Percentiles rank a stretch among this genome's conserved stretches.
These are phyloP conservation scores for Cricetomys ansorgei DNA, from an alignment of 2,113 vertebrate species.

Conservation along the genomic window DNA sequence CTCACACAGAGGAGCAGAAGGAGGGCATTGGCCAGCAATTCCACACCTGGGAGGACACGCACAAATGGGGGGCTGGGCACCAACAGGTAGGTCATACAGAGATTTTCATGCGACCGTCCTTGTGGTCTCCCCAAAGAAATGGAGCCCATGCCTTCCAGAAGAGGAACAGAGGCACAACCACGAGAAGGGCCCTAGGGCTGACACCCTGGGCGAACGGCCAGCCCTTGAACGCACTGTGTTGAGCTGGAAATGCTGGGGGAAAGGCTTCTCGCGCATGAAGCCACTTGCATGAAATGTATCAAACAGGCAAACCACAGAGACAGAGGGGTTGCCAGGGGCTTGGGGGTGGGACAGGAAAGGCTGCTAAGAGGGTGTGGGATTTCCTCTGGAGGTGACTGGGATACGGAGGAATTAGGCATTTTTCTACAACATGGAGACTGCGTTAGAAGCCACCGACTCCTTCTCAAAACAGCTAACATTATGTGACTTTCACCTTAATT, in stretches of 20 bases:
- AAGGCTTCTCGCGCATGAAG: fast-evolving
- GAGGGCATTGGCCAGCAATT: background rate
- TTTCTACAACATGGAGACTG: fast-evolving
- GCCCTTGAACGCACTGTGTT: background rate
- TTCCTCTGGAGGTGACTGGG: background rate
- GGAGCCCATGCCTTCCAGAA: fast-evolving
- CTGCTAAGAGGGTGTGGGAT: background rate
- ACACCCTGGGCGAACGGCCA: fast-evolving
- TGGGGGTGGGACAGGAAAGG: fast-evolving
- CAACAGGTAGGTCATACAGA: fast-evolving
- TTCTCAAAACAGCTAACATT: background rate
- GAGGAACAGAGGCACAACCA: background rate
- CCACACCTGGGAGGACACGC: no score
- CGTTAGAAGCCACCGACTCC: background rate
- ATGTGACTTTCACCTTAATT: background rate
- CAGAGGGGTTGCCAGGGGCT: background rate
- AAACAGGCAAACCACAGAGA: background rate
- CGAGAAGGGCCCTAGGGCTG: background rate
- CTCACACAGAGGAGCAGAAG: background rate
- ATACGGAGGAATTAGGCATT: background rate
- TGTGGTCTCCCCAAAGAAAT: background rate
- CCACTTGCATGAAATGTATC: fast-evolving
- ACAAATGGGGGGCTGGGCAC: background rate
- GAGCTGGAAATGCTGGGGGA: background rate
- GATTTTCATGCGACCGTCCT: no score